These are phyloP conservation scores for Sinocyclocheilus rhinocerous DNA, from an alignment of 2,113 vertebrate genomes.

Conservation along the genomic window DNA sequence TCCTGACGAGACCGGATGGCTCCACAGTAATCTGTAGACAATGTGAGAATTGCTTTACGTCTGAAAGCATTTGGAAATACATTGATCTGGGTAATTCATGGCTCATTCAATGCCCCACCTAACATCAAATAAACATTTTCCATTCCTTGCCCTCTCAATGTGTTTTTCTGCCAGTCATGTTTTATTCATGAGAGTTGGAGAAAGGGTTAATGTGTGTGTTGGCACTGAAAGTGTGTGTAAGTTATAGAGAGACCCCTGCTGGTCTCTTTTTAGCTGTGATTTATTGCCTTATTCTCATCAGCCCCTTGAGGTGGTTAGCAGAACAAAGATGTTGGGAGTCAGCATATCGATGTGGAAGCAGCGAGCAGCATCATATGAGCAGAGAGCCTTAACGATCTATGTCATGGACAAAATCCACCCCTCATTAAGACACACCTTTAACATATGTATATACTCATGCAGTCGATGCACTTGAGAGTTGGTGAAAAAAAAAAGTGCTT, in stretches of 20 bases:
- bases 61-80: constrained; percentile 11
- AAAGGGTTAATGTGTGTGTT: not conserved
- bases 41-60: not conserved
- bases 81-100: not conserved
- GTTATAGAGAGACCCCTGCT: constrained; percentile 14
- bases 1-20: constrained; percentile 35
- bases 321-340: constrained; percentile 23
- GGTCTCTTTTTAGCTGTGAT: constrained; percentile 35
- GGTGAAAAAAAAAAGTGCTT: not conserved
- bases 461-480: constrained; percentile 14
- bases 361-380: constrained; percentile 20
- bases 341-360: constrained; percentile 38
- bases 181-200: constrained; percentile 37
- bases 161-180: constrained; percentile 20
- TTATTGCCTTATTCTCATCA: constrained; percentile 20
- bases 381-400: not conserved
- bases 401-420: not conserved
- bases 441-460: constrained; percentile 10
- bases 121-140: not conserved
- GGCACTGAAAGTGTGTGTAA: constrained; percentile 23
- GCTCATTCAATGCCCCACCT: not conserved
- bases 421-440: constrained; percentile 17
- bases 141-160: not conserved
- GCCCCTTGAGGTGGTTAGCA: constrained; percentile 8
- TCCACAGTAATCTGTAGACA: constrained; percentile 46